Conservation (phyloP, 2,797 vertebrate genomes). For the Phataginus tetradactyla region DNA sequence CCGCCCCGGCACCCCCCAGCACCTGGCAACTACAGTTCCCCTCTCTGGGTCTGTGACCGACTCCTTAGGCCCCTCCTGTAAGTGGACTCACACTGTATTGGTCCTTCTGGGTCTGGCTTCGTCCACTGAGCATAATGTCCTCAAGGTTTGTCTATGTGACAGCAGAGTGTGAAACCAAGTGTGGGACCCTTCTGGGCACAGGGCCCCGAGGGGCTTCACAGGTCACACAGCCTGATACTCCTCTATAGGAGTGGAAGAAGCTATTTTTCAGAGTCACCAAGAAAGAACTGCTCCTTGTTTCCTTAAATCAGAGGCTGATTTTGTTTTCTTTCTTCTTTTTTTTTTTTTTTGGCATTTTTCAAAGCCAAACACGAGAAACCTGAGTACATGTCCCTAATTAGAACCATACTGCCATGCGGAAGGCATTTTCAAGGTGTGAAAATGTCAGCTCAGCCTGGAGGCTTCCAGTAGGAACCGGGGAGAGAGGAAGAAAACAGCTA, state of each 20-base stretch:
- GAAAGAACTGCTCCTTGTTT: neutral
- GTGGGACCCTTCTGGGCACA: neutral
- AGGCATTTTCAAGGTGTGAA: conserved; percentile 39
- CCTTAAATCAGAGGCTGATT: conserved; percentile 40
- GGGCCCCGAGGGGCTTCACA: neutral
- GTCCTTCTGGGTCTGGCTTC: neutral
- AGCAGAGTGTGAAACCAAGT: neutral
- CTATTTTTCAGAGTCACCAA: conserved; percentile 48
- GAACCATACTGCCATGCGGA: neutral
- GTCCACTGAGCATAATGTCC: neutral
- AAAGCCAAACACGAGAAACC: conserved; percentile 29
- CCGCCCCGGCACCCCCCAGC: neutral
- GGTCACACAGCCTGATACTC: neutral
- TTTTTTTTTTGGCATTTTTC: neutral
- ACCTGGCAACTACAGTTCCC: neutral
- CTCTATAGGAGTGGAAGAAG: conserved; percentile 24
- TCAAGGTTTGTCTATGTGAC: neutral
- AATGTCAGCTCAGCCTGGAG: neutral
- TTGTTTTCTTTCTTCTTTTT: neutral
- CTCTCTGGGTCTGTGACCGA: neutral
- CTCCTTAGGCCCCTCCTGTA: neutral
- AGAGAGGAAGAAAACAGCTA: conserved; percentile 49
- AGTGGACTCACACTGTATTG: neutral
- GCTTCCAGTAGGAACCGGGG: conserved; percentile 51
- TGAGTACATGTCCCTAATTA: conserved; percentile 34